A percentile compares a stretch with the other conserved stretches of the same genome.
These are phyloP conservation scores for Herpetotheres cachinnans DNA, from an alignment of 2,113 vertebrate genomes.

Conservation along the genomic window DNA sequence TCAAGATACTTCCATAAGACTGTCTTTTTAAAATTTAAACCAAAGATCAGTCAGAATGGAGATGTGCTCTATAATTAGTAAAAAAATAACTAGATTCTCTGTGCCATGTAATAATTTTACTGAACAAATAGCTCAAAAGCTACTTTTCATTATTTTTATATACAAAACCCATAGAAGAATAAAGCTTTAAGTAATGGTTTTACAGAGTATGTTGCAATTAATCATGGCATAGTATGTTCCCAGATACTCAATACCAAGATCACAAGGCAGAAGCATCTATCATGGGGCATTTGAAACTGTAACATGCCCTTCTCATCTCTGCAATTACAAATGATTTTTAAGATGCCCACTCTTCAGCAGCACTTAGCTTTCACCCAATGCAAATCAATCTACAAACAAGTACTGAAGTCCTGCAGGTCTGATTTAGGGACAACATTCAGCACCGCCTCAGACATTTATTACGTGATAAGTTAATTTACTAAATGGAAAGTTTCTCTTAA, in stretches of 20 bases:
- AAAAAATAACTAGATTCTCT: neutral
- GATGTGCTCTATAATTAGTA: neutral
- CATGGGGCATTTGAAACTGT: neutral
- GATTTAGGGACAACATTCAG: slow-evolving; percentile 17
- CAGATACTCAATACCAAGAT: slow-evolving; percentile 6
- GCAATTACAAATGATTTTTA: neutral
- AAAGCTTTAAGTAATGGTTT: slow-evolving; percentile 57
- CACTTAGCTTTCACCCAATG: neutral
- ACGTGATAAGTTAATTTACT: slow-evolving; percentile 16
- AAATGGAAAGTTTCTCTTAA: neutral
- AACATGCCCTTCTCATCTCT: neutral
- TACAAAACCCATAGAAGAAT: slow-evolving; percentile 65
- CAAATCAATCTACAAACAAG: neutral
- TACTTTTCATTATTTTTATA: slow-evolving; percentile 38
- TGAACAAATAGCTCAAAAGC: slow-evolving; percentile 40
- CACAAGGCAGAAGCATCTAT: neutral
- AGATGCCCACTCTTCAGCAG: neutral
- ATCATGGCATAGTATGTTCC: slow-evolving; percentile 9
- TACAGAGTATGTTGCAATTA: slow-evolving; percentile 40
- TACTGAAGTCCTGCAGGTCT: neutral
- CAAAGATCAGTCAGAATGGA: neutral
- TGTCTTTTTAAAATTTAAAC: neutral
- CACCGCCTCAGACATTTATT: slow-evolving; percentile 30
- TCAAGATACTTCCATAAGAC: neutral
- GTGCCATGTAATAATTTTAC: slow-evolving; percentile 18